A percentile compares a stretch with the other conserved stretches of the same genome.
Evolutionary conservation across 2,797 vertebrate species (phyloP).

Genomic region (Mormyrops boulengeri): DNA sequence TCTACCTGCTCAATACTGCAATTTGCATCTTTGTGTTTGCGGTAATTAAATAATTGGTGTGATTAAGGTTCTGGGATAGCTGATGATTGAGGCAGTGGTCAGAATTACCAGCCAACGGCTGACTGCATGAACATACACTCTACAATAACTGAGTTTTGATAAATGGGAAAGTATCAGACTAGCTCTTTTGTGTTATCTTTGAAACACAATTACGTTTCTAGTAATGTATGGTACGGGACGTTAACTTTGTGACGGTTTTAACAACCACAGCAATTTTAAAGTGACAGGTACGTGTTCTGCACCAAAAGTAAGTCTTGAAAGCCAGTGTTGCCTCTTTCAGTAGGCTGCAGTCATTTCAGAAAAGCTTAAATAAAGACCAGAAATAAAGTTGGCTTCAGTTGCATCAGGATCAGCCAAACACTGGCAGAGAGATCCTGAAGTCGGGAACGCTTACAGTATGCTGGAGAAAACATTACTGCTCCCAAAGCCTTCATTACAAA

Average conservation of each 20-base stretch:
- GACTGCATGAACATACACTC: background rate
- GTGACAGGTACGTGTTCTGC: background rate
- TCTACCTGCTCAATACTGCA: background rate
- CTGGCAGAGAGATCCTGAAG: background rate
- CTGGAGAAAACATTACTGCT: background rate
- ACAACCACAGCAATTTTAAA: background rate
- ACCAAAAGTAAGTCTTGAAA: background rate
- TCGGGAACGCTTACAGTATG: background rate
- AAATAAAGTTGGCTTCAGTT: constrained; percentile 4
- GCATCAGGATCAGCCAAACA: background rate
- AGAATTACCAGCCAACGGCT: background rate
- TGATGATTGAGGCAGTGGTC: background rate
- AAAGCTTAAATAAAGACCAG: background rate
- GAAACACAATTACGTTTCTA: background rate
- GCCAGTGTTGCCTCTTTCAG: background rate
- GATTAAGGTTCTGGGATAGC: background rate
- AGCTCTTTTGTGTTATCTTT: background rate
- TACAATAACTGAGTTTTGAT: background rate
- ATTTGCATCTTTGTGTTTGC: background rate
- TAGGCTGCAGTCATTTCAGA: background rate
- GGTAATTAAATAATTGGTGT: background rate
- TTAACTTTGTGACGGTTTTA: background rate
- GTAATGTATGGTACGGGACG: background rate
- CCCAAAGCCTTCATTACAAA: background rate
- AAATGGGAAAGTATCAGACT: background rate